These are phyloP conservation scores for Chaetodon auriga DNA, from an alignment of 2,113 vertebrate species.

Conservation along the genomic window DNA sequence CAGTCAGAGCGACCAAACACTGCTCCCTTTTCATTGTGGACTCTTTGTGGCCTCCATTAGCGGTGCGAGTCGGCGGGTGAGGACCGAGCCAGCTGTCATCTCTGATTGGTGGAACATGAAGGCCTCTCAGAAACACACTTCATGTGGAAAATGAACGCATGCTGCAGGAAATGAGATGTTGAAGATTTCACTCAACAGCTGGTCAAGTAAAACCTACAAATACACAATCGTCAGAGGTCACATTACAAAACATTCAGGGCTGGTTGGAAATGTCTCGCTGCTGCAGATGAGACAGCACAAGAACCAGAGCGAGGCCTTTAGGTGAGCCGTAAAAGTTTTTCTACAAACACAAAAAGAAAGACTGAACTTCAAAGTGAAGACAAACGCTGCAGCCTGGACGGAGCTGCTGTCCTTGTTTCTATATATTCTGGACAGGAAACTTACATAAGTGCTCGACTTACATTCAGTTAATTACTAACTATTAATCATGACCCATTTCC, in stretches of 20 bases:
- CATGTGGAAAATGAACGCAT: conserved; percentile 22
- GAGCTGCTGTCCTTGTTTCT: neutral
- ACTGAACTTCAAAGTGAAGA: too few species aligned
- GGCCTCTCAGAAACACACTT: conserved; percentile 35
- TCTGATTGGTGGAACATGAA: conserved; percentile 54
- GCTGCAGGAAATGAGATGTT: conserved; percentile 62
- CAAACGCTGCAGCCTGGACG: too few species aligned
- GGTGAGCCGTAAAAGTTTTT: too few species aligned
- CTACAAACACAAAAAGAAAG: too few species aligned
- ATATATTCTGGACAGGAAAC: neutral
- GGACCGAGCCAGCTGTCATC: conserved; percentile 40
- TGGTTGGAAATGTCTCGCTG: too few species aligned
- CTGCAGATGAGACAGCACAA: too few species aligned
- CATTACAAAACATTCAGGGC: too few species aligned
- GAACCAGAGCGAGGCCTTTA: too few species aligned
- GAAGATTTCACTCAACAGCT: conserved; percentile 55
- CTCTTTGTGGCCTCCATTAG: conserved; percentile 55
- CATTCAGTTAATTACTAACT: neutral
- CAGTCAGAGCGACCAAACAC: conserved; percentile 49
- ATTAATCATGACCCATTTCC: conserved; percentile 26
- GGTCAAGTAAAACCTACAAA: conserved; percentile 14
- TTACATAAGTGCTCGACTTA: conserved; percentile 18
- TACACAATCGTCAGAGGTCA: neutral
- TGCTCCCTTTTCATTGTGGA: conserved; percentile 61
- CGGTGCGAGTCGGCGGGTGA: conserved; percentile 24